A percentile compares a stretch with the other conserved stretches of the same genome.
These are phyloP conservation scores for Macrotus californicus DNA, from an alignment of 2,113 vertebrate genomes.

Conservation along the genomic window DNA sequence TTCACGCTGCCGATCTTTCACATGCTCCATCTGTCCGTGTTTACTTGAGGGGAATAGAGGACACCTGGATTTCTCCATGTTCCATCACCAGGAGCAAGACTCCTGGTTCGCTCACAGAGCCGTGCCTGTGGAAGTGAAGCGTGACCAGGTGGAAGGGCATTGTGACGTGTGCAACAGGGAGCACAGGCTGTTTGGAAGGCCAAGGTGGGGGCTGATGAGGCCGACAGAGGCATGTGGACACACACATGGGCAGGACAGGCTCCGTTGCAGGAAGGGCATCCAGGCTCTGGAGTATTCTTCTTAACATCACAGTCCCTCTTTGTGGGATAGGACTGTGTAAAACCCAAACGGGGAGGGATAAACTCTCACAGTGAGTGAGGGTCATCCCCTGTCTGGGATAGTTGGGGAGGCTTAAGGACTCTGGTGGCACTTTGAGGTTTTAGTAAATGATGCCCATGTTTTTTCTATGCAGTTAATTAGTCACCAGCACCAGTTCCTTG, in stretches of 20 bases:
- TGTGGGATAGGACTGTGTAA: not conserved
- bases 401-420: not conserved
- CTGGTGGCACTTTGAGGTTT: not conserved
- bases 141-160: not conserved
- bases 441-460: not conserved
- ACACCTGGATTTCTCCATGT: not conserved
- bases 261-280: not conserved
- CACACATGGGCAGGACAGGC: not conserved
- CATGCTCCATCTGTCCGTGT: not conserved
- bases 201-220: not conserved
- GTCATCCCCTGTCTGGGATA: not conserved
- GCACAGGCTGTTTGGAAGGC: not conserved
- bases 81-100: not conserved
- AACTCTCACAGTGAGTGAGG: not conserved
- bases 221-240: not conserved
- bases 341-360: not conserved
- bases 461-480: not conserved
- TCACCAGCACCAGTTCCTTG: not conserved
- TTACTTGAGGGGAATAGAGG: not conserved
- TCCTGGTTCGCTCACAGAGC: not conserved
- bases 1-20: not conserved
- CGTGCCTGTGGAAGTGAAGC: too few species aligned
- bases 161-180: rapidly evolving
- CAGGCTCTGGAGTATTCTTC: not conserved
- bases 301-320: not conserved